These are phyloP conservation scores for Meloidogyne hapla DNA, from an alignment of 1,140 invertebrate species.

Conservation along the genomic window DNA sequence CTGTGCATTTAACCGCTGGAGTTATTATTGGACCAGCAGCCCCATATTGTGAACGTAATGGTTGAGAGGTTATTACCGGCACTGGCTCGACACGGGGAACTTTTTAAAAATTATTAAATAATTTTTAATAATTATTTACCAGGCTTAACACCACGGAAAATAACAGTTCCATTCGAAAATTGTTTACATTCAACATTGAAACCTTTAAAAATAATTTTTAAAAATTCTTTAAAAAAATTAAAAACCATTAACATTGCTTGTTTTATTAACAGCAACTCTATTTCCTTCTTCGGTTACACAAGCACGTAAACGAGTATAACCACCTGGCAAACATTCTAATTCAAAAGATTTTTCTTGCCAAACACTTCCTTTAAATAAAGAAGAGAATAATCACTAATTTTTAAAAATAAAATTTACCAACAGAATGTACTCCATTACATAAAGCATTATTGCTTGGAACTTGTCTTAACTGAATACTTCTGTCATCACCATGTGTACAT, in stretches of 20 bases:
- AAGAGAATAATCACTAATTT: too few relatives aligned
- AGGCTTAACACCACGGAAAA: conserved; percentile 51
- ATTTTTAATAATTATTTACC: not conserved
- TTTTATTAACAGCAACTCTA: conserved; percentile 29
- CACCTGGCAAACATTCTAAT: conserved; percentile 50
- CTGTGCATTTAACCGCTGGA: conserved; percentile 21
- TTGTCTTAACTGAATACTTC: conserved; percentile 31
- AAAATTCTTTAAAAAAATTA: not conserved
- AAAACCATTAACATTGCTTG: conserved; percentile 16
- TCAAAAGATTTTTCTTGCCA: conserved; percentile 56
- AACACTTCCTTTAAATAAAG: conserved; percentile 31
- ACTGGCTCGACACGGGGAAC: conserved; percentile 14
- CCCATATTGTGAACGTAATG: not conserved
- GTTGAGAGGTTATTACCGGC: not conserved
- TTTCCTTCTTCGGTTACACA: conserved; percentile 47
- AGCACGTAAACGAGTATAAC: conserved; percentile 28
- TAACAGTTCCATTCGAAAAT: conserved; percentile 48
- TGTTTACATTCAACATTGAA: conserved; percentile 49
- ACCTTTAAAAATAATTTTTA: conserved; percentile 10
- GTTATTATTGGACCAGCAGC: conserved; percentile 8
- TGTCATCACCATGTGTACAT: conserved; percentile 41
- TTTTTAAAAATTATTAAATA: not conserved
- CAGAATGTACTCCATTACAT: conserved; percentile 45
- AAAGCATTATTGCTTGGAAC: conserved; percentile 47
- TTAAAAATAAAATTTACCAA: conserved; percentile 37